phyloP scores from a whole-genome alignment of 2,888 invertebrate species.

The Eristalinus sepulchralis region DNA sequence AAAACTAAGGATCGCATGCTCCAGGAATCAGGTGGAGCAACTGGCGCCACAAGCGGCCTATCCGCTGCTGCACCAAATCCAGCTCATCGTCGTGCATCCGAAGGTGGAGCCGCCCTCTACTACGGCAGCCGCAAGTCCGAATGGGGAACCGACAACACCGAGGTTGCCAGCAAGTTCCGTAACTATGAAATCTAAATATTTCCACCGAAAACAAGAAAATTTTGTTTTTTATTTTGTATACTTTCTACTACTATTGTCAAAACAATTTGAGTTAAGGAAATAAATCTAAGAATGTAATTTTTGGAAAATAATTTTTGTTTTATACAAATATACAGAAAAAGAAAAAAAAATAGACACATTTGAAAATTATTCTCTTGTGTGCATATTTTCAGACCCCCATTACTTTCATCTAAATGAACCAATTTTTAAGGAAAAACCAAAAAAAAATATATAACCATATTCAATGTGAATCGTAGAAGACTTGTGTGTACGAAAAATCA shows the following conservation, averaged over 20 bases:
- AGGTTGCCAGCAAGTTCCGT: conserved; percentile 92
- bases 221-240: conserved; percentile 18
- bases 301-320: conserved; percentile 48
- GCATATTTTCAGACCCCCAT: conserved; percentile 73
- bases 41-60: conserved; percentile 82
- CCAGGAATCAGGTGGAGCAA: conserved; percentile 81
- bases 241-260: conserved; percentile 20
- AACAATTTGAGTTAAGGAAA: conserved; percentile 14
- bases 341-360: conserved; percentile 23
- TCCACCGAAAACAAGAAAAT: conserved; percentile 43
- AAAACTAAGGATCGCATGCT: conserved; percentile 95
- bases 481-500: conserved; percentile 52
- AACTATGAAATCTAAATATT: conserved; percentile 93
- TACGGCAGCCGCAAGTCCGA: conserved; percentile 83
- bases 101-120: conserved; percentile 92
- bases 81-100: conserved; percentile 88
- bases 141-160: conserved; percentile 89
- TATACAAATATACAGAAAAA: conserved; percentile 19
- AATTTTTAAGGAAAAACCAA: conserved; percentile 72
- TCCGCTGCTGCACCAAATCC: conserved; percentile 83
- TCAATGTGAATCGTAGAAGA: conserved; percentile 58
- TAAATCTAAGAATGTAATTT: conserved; percentile 57
- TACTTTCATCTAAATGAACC: conserved; percentile 73
- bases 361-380: conserved; percentile 37
- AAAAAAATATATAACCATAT: conserved; percentile 38